These are phyloP conservation scores for Vimba vimba DNA, from an alignment of 2,113 vertebrate genomes.

Conservation along the genomic window DNA sequence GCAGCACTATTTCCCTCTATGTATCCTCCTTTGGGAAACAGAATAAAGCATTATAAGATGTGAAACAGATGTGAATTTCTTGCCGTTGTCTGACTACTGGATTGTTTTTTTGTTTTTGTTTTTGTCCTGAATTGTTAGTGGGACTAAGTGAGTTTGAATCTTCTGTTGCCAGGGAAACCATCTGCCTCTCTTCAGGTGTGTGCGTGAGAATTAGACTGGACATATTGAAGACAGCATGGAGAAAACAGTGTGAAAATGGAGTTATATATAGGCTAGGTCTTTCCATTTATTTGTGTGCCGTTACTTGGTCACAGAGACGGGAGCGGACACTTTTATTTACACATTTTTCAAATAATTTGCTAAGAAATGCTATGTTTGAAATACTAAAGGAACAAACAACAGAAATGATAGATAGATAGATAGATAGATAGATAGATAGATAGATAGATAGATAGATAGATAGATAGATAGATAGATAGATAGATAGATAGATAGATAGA, in stretches of 20 bases:
- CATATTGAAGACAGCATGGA: not conserved
- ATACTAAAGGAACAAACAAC: not conserved
- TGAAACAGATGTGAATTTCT: not conserved
- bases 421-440: not conserved
- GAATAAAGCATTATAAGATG: slow-evolving; percentile 46
- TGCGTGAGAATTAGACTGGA: slow-evolving; percentile 8
- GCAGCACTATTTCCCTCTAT: slow-evolving; percentile 32
- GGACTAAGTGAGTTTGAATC: not conserved
- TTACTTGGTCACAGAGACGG: not conserved
- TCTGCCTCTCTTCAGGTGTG: not conserved
- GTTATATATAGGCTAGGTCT: not conserved
- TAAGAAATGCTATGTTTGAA: not conserved
- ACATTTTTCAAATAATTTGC: not conserved
- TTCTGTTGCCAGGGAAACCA: slow-evolving; percentile 1
- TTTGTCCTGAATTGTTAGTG: not conserved
- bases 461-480: not conserved
- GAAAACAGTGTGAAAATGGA: not conserved
- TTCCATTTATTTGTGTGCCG: not conserved
- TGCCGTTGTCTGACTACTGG: not conserved
- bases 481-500: not conserved
- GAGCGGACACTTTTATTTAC: not conserved
- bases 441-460: not conserved
- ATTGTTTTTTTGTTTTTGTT: not conserved
- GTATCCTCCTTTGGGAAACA: slow-evolving; percentile 1
- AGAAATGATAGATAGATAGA: not conserved